A percentile compares a stretch with the other conserved stretches of the same genome.
phyloP scores from a whole-genome alignment of 92 coral and sea anemone genomes.

The Muricea muricata region DNA sequence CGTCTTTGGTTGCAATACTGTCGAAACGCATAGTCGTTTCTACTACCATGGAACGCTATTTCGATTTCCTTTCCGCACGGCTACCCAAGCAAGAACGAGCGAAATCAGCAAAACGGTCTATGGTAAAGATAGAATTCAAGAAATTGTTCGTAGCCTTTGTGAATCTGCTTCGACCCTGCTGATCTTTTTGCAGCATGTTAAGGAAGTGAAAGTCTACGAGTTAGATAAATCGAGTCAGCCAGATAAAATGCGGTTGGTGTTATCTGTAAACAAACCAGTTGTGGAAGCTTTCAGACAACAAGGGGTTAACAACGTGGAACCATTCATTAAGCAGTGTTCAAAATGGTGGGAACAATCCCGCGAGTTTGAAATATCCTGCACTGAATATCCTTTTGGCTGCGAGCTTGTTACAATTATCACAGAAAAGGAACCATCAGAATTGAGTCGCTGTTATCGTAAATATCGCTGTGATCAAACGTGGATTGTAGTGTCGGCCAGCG shows the following conservation, averaged over 20 bases:
- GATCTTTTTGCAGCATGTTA: conserved; percentile 71
- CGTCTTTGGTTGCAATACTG: conserved; percentile 72
- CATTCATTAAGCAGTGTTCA: conserved; percentile 69
- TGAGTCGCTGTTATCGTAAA: not conserved
- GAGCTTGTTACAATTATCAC: not conserved
- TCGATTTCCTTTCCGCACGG: conserved; percentile 75
- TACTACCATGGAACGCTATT: conserved; percentile 75
- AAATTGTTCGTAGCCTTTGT: conserved; percentile 43
- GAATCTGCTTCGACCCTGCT: conserved; percentile 63
- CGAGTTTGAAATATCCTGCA: no score
- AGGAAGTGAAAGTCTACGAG: conserved; percentile 54
- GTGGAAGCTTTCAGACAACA: not conserved
- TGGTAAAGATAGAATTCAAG: conserved; percentile 44
- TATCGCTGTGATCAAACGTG: conserved; percentile 41
- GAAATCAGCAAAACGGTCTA: conserved; percentile 64
- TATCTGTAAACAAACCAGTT: conserved; percentile 72
- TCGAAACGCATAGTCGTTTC: conserved; percentile 39
- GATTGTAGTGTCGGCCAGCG: conserved; percentile 58
- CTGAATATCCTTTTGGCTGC: not conserved
- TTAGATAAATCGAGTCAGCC: conserved; percentile 47
- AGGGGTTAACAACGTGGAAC: not conserved
- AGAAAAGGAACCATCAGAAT: not conserved
- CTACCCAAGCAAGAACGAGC: conserved; percentile 53
- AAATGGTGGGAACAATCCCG: conserved; percentile 29
- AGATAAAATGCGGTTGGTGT: conserved; percentile 54